Evolutionary conservation across 2,888 invertebrate species (phyloP), one percentile per base, ranked within the genome.

Genomic region (Philhelius pedissequus): DNA sequence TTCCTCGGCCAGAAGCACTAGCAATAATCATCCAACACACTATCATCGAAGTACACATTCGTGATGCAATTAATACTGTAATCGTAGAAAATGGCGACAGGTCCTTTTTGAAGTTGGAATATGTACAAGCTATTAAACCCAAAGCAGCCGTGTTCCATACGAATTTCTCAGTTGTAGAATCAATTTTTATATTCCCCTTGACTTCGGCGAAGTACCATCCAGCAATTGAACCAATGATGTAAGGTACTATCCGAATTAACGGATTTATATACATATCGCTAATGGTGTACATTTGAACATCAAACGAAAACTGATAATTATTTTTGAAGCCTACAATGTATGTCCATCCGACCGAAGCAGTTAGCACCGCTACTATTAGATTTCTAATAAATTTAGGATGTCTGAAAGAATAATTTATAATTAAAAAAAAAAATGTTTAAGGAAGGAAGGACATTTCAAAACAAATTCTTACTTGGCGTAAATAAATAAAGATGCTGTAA

Each of bases 1-100:
- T 89, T 32, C 91, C 93, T 70, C 94, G 91, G 3, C 93, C 92
- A 1, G 93, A 93, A 27, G 91, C 91, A 87, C 94, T 94, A 50
- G 93, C 93, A 13, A 93, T 89, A 27, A 93, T 89, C 86, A 94
- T 88, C 94, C 94, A 94, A 45, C 92, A 92, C 4, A 94, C 88
- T 6, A 93, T 92, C 20, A 93, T 75, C 2, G 92, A 93, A 92
- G 94, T 94, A 18, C 92, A 88, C 0, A 93, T 90, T 56, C 94
- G 92, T 6, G 93, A 92, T 8, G 93, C 77, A 0, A 92, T 92
- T 45, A 93, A 92, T 71, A 94, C 92, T 9, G 93, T 82, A 0
- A 93, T 92, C 7, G 93, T 91, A 52, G 90, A 86, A 13, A 92
- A 74, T 0, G 92, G 88, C 0, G 93, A 90, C 83, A 94, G 87